Conservation (phyloP, 2,888 invertebrate genomes). For the Mayetiola destructor region DNA sequence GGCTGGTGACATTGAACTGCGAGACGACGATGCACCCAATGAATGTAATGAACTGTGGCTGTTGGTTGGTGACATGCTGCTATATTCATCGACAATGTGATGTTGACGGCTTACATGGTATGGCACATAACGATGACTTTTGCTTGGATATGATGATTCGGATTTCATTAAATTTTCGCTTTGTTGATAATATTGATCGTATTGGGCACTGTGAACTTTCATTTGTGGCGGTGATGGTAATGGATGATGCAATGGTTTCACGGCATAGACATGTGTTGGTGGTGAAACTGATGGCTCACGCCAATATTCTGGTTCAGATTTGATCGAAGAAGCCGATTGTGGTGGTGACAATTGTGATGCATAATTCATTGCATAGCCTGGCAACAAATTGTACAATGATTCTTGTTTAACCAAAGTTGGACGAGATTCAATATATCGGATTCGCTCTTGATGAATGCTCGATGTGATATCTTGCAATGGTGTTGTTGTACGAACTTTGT, state of each 20-base stretch:
- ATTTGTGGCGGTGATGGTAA: slow-evolving; percentile 11
- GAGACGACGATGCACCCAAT: slow-evolving; percentile 22
- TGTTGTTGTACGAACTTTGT: not conserved
- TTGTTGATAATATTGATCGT: not conserved
- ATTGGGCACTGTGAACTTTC: not conserved
- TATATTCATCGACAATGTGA: not conserved
- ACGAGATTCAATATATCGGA: not conserved
- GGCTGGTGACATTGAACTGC: slow-evolving; percentile 45
- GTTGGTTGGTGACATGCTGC: slow-evolving; percentile 2
- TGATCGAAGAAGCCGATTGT: not conserved
- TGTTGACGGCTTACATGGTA: not conserved
- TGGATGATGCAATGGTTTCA: too few relatives aligned
- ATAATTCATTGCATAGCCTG: slow-evolving; percentile 10
- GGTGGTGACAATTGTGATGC: not conserved
- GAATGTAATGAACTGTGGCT: slow-evolving; percentile 2
- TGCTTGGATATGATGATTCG: not conserved
- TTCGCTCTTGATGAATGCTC: not conserved
- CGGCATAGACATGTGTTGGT: slow-evolving; percentile 18
- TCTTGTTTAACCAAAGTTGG: slow-evolving; percentile 39
- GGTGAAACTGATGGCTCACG: slow-evolving; percentile 18
- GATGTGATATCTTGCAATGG: slow-evolving; percentile 44
- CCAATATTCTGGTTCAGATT: slow-evolving; percentile 8
- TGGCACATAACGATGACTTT: slow-evolving; percentile 9
- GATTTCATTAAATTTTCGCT: not conserved
- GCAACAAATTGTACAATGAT: slow-evolving; percentile 11